Conservation (phyloP, 1,140 invertebrate species). For the Philotrypesis tridentata region DNA sequence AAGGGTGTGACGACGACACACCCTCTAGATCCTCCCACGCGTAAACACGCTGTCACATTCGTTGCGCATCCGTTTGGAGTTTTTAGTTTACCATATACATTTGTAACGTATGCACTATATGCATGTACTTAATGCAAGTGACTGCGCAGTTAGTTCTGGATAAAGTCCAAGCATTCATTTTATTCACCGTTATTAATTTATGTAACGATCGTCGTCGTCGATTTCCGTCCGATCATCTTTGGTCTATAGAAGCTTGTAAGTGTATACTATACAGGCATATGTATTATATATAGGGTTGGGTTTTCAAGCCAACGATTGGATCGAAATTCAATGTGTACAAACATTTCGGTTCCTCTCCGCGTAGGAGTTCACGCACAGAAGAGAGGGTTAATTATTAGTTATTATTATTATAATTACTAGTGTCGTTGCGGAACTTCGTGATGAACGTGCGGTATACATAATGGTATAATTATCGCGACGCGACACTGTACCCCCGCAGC, state of each 20-base stretch:
- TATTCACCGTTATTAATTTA: neutral
- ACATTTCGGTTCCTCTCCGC: too few species aligned
- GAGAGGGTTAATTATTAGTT: neutral
- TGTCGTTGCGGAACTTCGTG: neutral
- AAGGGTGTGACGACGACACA: conserved; percentile 7
- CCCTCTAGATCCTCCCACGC: neutral
- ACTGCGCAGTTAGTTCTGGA: too few species aligned
- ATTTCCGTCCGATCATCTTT: neutral
- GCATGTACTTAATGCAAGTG: too few species aligned
- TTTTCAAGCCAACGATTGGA: too few species aligned
- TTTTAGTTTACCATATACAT: neutral
- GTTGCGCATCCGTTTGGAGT: neutral
- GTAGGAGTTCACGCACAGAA: neutral
- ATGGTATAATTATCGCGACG: neutral
- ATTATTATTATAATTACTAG: too few species aligned
- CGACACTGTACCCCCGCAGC: too few species aligned
- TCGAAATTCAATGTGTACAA: too few species aligned
- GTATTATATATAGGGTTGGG: too few species aligned
- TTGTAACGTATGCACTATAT: neutral
- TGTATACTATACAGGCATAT: too few species aligned
- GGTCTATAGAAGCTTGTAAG: too few species aligned
- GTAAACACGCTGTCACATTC: neutral
- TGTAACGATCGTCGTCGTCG: neutral
- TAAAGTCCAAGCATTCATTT: neutral
- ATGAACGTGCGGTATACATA: neutral